phyloP scores from a whole-genome alignment of 2,888 invertebrate genomes.

The Horisme vitalbata region DNA sequence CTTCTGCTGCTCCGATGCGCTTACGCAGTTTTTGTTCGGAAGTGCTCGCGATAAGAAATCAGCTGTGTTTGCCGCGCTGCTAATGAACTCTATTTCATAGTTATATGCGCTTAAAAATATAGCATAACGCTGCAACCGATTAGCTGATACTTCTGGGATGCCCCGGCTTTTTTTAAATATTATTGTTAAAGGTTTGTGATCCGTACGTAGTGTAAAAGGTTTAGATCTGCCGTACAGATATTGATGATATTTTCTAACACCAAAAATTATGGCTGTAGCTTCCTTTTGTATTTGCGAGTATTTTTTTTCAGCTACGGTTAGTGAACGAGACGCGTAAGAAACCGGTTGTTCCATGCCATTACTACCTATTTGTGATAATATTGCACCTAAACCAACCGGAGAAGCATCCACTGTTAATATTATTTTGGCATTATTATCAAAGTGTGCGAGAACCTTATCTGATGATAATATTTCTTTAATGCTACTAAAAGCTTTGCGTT shows the following conservation, averaged over 20 bases:
- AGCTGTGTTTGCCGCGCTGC: background rate
- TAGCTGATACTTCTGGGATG: background rate
- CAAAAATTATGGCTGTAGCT: background rate
- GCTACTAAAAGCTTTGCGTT: background rate
- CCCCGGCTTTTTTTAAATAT: conserved; percentile 75
- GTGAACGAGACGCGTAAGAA: too few relatives aligned
- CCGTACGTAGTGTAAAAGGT: background rate
- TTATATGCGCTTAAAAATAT: too few relatives aligned
- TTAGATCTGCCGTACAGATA: background rate
- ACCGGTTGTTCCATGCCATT: too few relatives aligned
- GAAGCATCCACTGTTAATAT: too few relatives aligned
- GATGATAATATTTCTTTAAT: background rate
- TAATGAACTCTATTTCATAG: background rate
- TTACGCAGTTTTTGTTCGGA: background rate
- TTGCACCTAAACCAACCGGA: too few relatives aligned
- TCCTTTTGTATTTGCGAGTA: too few relatives aligned
- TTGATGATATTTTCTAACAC: background rate
- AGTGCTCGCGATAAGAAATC: too few relatives aligned
- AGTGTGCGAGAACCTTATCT: too few relatives aligned
- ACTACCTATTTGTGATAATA: too few relatives aligned
- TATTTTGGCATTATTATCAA: too few relatives aligned
- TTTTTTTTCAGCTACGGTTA: too few relatives aligned
- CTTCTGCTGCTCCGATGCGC: background rate
- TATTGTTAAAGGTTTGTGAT: conserved; percentile 16
- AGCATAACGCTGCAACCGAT: background rate